These are phyloP conservation scores for Eolophus roseicapilla DNA, from an alignment of 2,113 vertebrate genomes.

Conservation along the genomic window DNA sequence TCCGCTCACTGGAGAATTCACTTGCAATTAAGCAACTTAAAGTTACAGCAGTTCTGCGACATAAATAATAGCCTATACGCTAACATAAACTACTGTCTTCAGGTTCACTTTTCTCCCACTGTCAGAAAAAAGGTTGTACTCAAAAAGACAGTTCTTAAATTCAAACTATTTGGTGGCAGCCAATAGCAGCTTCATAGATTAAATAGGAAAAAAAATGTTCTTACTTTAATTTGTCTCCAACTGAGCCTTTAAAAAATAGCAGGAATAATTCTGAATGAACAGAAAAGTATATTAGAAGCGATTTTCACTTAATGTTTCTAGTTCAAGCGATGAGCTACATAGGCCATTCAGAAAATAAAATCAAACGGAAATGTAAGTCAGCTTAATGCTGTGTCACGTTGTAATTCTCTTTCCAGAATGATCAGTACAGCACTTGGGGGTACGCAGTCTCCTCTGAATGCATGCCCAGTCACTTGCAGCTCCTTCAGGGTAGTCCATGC, in stretches of 20 bases:
- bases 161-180: not conserved
- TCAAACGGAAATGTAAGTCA: not conserved
- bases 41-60: not conserved
- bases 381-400: not conserved
- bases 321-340: not conserved
- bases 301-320: not conserved
- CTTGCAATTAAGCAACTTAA: not conserved
- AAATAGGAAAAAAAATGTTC: not conserved
- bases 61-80: not conserved
- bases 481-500: not conserved
- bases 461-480: not conserved
- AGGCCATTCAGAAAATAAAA: slow-evolving; percentile 8
- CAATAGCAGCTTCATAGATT: not conserved
- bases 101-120: not conserved
- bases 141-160: not conserved
- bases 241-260: not conserved
- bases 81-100: not conserved
- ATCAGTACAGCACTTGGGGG: not conserved
- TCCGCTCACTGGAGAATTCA: not conserved
- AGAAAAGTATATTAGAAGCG: not conserved
- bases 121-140: not conserved
- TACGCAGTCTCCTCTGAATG: not conserved
- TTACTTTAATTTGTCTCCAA: not conserved
- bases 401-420: slow-evolving; percentile 10
- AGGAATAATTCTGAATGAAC: not conserved